Evolutionary conservation across 2,113 vertebrate species (phyloP), one percentile per base, ranked within the genome.

Genomic region (Rhadina sibilatrix): DNA sequence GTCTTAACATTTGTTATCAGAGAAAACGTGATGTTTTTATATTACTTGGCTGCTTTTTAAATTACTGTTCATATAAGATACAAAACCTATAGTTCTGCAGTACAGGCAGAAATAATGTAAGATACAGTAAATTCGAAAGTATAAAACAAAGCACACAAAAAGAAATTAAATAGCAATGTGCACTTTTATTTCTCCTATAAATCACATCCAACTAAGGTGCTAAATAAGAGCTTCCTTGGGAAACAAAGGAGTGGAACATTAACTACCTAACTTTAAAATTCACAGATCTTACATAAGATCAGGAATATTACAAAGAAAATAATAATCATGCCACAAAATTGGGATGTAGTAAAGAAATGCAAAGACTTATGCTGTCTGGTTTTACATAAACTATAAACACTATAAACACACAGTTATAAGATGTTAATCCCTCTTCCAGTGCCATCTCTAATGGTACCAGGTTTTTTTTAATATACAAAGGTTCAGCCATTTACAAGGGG

Each of bases 251-350:
- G 10, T 18, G 10, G 28, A 97, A 92, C 37, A 63, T n/a, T 89
- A 88, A 57, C 81, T 83, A 84, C 30, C 76, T 96, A 93, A 92
- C 83, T 96, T 97, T 80, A 97, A 96, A 97, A 98, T 91, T 84
- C 56, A n/a, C 66, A 94, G 56, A 87, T 96, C 52, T 97, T 96
- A 96, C 40, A 60, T 18, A 83, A 94, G 86, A 97, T 95, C 94
- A 96, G 52, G 60, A 60, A 37, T 60, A 60, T 37, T 37, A 97
- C 89, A 96, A 95, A 94, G 82, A 95, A 96, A 97, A 95, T 8
- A 94, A 56, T 65, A 93, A 75, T 90, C 50, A 33, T 59, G 66
- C 90, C 74, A 97, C 74, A 97, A 96, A 96, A 53, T 68, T 95
- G 7, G 38, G 80, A 92, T 97, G 96, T 95, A 94, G 78, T 65